Percentiles rank a stretch among this genome's conserved stretches.
Conservation (phyloP, 92 coral and sea anemone species). For the Phymanthus crucifer region DNA sequence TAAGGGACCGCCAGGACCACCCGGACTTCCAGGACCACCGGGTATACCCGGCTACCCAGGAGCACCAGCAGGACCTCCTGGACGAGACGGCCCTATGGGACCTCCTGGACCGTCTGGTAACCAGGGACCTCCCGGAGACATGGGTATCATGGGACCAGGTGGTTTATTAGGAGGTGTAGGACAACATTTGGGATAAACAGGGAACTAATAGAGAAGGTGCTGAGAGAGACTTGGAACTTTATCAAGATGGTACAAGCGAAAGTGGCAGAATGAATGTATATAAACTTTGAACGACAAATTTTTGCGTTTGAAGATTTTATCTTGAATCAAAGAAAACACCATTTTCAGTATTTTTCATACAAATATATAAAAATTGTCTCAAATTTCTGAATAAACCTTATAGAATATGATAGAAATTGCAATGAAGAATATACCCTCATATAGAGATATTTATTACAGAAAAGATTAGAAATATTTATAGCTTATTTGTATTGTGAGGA, state of each 20-base stretch:
- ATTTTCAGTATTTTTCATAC: constrained; percentile 2
- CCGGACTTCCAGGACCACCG: constrained; percentile 95
- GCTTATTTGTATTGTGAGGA: not conserved
- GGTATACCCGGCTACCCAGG: constrained; percentile 98
- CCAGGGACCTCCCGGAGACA: constrained; percentile 93
- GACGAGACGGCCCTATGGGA: constrained; percentile 93
- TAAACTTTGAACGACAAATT: constrained; percentile 1
- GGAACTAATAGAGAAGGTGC: constrained; percentile 1
- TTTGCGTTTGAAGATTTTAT: not conserved
- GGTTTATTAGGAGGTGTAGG: constrained; percentile 78
- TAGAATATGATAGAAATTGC: not conserved
- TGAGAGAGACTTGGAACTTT: constrained; percentile 1
- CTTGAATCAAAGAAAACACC: not conserved
- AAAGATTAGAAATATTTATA: not conserved
- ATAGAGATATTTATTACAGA: not conserved
- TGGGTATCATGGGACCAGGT: constrained; percentile 74
- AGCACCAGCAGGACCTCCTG: constrained; percentile 95
- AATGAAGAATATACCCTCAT: not conserved
- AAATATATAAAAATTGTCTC: not conserved
- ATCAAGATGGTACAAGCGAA: constrained; percentile 4
- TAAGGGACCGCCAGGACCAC: constrained; percentile 97
- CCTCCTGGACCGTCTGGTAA: constrained; percentile 95
- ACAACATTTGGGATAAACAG: constrained; percentile 50
- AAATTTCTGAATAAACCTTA: not conserved
- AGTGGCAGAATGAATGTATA: constrained; percentile 12